Evolutionary conservation across 23 tunicate species (phyloP), one percentile per base, ranked within the genome.

Genomic region (Halocynthia roretzi): DNA sequence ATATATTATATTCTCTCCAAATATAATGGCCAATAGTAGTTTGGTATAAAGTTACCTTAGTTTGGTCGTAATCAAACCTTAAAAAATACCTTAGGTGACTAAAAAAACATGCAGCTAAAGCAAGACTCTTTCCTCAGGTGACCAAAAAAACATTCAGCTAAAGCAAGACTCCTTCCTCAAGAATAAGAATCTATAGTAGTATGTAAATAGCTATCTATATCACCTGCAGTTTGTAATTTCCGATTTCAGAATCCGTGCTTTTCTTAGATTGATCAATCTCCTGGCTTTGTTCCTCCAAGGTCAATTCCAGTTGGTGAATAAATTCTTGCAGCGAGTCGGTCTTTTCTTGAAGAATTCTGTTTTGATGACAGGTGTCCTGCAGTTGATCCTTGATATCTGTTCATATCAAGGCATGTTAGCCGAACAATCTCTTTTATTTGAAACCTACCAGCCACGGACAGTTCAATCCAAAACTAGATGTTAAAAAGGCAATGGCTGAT

Each of bases 191-290:
- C 44, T 4, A 31, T 31, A 31, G 44, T 31, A 31, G 44, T 31
- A 31, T 31, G 44, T 31, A 31, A 31, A 31, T 31, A 31, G 44
- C 40, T 67, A 23, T 57, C 49, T 17, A 50, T 11, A 50, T 20
- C 20, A 86, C 92, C 82, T 81, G 84, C 48, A 76, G 61, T 68
- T 86, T 74, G 70, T 56, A 86, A 51, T 86, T 81, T 52, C 75
- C 82, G 61, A 70, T 20, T 44, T 77, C 50, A 6, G 55, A 62
- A 21, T 51, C 76, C 23, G 68, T 10, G 12, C 72, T 49, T 8
- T 55, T 18, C 50, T 85, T 71, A 6, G 31, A 70, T 63, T 77
- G 58, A 22, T 60, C 67, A 31, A 76, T 21, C 17, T 86, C 92
- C 11, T 50, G 40, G 7, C 15, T n/a, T 7, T 82, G 70, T 52